phyloP scores from a whole-genome alignment of 2,888 invertebrate species.

The Caenorhabditis afra region DNA sequence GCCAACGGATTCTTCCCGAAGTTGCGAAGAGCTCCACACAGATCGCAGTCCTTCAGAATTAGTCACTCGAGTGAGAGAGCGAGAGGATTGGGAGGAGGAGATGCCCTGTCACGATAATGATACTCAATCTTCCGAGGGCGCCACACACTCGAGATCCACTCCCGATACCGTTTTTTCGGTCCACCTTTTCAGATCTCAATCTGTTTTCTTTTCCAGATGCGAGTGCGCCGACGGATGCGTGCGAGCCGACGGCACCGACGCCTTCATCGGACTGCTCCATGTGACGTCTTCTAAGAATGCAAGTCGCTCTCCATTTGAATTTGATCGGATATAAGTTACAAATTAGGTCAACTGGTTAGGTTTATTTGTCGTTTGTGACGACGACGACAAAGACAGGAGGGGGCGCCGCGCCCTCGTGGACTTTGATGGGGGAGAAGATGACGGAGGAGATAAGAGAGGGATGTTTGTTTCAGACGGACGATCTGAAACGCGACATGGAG shows the following conservation, averaged over 20 bases:
- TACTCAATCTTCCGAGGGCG: constrained; percentile 48
- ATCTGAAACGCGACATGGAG: constrained; percentile 71
- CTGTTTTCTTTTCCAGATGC: constrained; percentile 62
- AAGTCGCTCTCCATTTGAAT: constrained; percentile 33
- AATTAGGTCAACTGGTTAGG: constrained; percentile 59
- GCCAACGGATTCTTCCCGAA: too few species aligned
- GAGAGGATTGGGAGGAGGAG: not conserved
- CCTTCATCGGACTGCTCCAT: constrained; percentile 72
- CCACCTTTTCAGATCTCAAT: constrained; percentile 4
- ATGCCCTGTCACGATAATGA: constrained; percentile 36
- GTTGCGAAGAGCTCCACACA: too few species aligned
- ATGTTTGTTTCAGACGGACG: constrained; percentile 57
- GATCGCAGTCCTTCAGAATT: not conserved
- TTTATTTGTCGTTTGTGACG: constrained; percentile 24
- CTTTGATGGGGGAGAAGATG: constrained; percentile 23
- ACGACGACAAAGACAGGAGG: too few species aligned
- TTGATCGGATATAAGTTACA: constrained; percentile 48
- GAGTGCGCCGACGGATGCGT: constrained; percentile 69
- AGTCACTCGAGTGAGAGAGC: not conserved
- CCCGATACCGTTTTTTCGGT: constrained; percentile 19
- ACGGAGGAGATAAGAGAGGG: constrained; percentile 8
- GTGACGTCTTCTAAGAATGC: constrained; percentile 70
- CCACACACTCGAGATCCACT: constrained; percentile 31
- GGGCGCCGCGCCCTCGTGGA: constrained; percentile 36
- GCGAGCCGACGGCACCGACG: constrained; percentile 66